phyloP scores from a whole-genome alignment of 2,888 invertebrate species.

The Apamea anceps region DNA sequence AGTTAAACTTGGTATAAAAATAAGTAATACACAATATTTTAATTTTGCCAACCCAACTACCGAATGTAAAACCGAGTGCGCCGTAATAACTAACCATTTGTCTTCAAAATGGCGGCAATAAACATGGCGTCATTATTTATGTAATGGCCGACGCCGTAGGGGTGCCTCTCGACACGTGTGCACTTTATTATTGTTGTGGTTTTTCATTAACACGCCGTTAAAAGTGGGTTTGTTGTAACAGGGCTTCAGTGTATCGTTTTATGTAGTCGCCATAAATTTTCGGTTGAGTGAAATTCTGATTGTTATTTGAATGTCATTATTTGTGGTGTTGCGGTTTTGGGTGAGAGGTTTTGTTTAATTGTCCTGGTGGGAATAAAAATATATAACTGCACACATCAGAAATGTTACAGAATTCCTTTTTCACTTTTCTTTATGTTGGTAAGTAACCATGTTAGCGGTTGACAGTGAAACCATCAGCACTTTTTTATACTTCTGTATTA shows the following conservation, averaged over 20 bases:
- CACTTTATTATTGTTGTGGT: slow-evolving; percentile 87
- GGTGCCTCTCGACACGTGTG: slow-evolving; percentile 88
- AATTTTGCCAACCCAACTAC: slow-evolving; percentile 87
- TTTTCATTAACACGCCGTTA: slow-evolving; percentile 84
- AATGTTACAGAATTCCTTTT: not conserved
- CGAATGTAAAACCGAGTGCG: slow-evolving; percentile 89
- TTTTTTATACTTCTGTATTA: not conserved
- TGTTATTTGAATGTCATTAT: slow-evolving; percentile 54
- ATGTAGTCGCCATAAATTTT: slow-evolving; percentile 62
- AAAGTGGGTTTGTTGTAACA: slow-evolving; percentile 70
- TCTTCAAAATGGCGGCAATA: slow-evolving; percentile 90
- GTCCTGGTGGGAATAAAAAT: slow-evolving; percentile 7
- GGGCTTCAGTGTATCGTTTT: slow-evolving; percentile 64
- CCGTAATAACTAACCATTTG: slow-evolving; percentile 90
- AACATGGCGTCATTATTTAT: slow-evolving; percentile 90
- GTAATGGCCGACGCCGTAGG: slow-evolving; percentile 88
- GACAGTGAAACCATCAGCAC: too few species aligned
- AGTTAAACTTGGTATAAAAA: slow-evolving; percentile 84
- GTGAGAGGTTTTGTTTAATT: slow-evolving; percentile 34
- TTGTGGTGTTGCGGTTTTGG: slow-evolving; percentile 48
- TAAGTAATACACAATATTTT: slow-evolving; percentile 90
- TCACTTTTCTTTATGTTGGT: not conserved
- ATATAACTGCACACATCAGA: not conserved
- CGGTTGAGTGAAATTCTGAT: slow-evolving; percentile 46
- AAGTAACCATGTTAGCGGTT: not conserved